Evolutionary conservation across 2,113 vertebrate genomes (phyloP).

Genomic region (Stigmatopora argus): DNA sequence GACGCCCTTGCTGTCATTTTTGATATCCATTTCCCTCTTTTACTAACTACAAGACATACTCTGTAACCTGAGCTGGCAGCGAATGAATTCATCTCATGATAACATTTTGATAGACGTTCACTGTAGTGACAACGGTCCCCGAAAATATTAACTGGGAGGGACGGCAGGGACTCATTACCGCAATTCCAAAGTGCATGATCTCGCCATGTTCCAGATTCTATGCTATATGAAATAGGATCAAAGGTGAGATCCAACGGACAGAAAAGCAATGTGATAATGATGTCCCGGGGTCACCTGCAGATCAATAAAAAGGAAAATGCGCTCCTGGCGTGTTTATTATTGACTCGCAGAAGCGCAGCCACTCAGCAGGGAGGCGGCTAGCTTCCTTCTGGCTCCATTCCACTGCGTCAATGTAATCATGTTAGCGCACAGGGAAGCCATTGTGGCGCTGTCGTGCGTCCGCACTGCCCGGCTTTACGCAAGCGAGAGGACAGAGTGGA

Average conservation of each 20-base stretch:
- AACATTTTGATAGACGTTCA: too few species aligned
- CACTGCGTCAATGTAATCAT: constrained; percentile 58
- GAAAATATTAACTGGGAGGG: too few species aligned
- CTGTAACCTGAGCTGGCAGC: too few species aligned
- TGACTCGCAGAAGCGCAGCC: constrained; percentile 16
- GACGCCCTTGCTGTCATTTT: too few species aligned
- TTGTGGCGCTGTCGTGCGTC: constrained; percentile 55
- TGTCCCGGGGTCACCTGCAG: neutral
- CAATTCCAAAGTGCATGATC: neutral
- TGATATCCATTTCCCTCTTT: too few species aligned
- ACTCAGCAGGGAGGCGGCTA: constrained; percentile 23
- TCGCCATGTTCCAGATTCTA: neutral
- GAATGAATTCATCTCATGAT: too few species aligned
- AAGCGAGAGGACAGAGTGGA: constrained; percentile 40
- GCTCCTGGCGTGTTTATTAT: constrained; percentile 10
- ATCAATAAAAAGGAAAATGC: constrained; percentile 1
- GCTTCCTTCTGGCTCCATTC: constrained; percentile 37
- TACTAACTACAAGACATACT: too few species aligned
- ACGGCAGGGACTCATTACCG: too few species aligned
- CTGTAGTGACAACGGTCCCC: too few species aligned
- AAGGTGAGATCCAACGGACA: neutral
- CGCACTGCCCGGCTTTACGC: constrained; percentile 46
- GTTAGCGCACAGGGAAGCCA: constrained; percentile 49
- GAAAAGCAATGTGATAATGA: constrained; percentile 4
- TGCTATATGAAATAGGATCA: neutral